Conservation (phyloP, 2,888 invertebrate species). For the Calliscelio sp. region DNA sequence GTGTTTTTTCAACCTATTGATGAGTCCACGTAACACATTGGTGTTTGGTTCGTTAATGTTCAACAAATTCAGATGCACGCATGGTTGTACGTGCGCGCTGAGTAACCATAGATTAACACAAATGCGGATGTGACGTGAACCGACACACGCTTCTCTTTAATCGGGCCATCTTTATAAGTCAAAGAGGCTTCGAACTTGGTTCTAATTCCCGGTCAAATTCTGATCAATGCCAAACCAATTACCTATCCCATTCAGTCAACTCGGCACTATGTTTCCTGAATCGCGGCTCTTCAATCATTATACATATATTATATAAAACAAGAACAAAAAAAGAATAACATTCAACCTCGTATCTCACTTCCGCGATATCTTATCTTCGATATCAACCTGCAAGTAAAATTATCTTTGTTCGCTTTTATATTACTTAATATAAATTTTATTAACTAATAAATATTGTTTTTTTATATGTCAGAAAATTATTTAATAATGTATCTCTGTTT, state of each 20-base stretch:
- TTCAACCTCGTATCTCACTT: constrained; percentile 15
- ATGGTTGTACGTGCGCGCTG: constrained; percentile 22
- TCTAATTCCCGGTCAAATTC: constrained; percentile 21
- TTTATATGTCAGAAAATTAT: no score
- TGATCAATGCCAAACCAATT: constrained; percentile 48
- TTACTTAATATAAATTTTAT: neutral
- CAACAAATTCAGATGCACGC: constrained; percentile 28
- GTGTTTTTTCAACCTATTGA: constrained; percentile 46
- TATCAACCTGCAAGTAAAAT: constrained; percentile 1
- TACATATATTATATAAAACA: neutral
- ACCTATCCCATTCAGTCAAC: neutral
- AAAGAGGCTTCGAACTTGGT: constrained; percentile 33
- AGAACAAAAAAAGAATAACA: neutral
- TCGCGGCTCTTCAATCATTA: neutral
- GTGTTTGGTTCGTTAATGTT: constrained; percentile 42
- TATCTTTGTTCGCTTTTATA: no score
- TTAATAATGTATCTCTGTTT: neutral
- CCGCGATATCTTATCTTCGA: constrained; percentile 18
- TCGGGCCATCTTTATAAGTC: constrained; percentile 28
- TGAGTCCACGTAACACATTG: constrained; percentile 42
- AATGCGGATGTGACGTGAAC: constrained; percentile 68
- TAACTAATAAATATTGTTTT: neutral
- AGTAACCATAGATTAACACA: constrained; percentile 61
- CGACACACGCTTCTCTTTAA: no score
- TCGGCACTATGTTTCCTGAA: no score